Evolutionary conservation across 2,888 invertebrate genomes (phyloP).

Genomic region (Mythimna ferrago): DNA sequence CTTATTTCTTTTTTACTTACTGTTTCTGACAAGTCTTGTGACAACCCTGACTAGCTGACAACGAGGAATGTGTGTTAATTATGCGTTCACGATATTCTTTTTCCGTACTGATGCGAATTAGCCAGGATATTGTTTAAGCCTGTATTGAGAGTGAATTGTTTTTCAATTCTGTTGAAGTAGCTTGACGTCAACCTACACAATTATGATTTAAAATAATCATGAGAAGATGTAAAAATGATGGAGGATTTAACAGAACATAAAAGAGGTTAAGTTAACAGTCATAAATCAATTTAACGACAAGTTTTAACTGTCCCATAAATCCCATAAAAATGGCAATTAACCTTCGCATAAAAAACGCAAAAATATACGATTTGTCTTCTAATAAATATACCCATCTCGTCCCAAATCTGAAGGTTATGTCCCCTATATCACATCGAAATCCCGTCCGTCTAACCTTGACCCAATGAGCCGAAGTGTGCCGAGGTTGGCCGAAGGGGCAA

Average conservation of each 20-base stretch:
- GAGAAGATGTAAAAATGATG: not conserved
- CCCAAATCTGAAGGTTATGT: conserved; percentile 49
- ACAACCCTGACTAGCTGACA: conserved; percentile 46
- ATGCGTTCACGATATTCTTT: conserved; percentile 63
- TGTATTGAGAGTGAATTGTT: conserved; percentile 9
- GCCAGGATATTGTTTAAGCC: conserved; percentile 41
- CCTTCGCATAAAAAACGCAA: not conserved
- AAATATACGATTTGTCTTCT: conserved; percentile 8
- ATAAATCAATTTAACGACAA: conserved; percentile 22
- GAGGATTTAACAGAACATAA: not conserved
- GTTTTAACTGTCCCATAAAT: conserved; percentile 6
- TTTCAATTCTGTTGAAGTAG: not conserved
- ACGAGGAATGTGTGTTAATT: conserved; percentile 71
- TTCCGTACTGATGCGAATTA: conserved; percentile 51
- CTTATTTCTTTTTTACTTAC: not conserved
- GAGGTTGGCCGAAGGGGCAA: conserved; percentile 77
- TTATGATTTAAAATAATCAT: conserved; percentile 1
- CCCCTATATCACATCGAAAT: conserved; percentile 47
- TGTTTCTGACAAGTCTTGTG: not conserved
- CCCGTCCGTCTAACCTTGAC: conserved; percentile 75
- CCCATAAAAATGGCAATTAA: conserved; percentile 15
- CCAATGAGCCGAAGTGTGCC: conserved; percentile 74
- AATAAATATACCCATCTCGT: conserved; percentile 33
- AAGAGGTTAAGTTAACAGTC: conserved; percentile 6
- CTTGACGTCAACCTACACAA: conserved; percentile 1